phyloP scores from a whole-genome alignment of 1,140 invertebrate genomes.

The Teleogryllus occipitalis region DNA sequence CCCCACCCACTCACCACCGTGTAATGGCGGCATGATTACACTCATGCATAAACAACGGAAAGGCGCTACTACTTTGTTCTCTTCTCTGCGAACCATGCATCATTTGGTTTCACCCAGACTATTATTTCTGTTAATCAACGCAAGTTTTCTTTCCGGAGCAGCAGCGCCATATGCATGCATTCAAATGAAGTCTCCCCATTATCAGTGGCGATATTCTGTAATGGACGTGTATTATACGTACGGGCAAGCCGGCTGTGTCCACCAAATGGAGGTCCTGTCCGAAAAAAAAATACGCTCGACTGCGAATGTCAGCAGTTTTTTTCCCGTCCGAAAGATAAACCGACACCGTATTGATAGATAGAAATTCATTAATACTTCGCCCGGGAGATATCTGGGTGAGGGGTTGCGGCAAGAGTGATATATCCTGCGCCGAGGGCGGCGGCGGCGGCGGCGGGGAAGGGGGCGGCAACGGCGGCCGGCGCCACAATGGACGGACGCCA shows the following conservation, averaged over 20 bases:
- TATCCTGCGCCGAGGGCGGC: not conserved
- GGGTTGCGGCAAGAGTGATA: not conserved
- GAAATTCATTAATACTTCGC: conserved; percentile 5
- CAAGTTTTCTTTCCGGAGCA: not conserved
- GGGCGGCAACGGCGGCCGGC: no score
- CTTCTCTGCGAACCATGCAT: not conserved
- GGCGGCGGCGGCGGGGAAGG: no score
- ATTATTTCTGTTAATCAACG: conserved; percentile 1
- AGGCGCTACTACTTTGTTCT: not conserved
- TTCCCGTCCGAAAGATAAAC: not conserved
- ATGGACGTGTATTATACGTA: not conserved
- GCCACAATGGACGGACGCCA: not conserved
- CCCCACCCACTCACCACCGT: no score
- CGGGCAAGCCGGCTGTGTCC: not conserved
- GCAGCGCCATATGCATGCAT: not conserved
- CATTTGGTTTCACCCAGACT: not conserved
- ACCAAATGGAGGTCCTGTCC: not conserved
- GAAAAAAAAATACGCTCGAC: conserved; percentile 1
- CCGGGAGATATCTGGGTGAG: not conserved
- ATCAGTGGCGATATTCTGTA: not conserved
- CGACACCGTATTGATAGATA: not conserved
- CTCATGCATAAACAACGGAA: not conserved
- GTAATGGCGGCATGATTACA: not conserved
- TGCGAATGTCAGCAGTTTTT: not conserved
- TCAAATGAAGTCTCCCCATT: not conserved